These are phyloP conservation scores for Sciaenops ocellatus DNA, from an alignment of 2,797 vertebrate species.

Conservation along the genomic window DNA sequence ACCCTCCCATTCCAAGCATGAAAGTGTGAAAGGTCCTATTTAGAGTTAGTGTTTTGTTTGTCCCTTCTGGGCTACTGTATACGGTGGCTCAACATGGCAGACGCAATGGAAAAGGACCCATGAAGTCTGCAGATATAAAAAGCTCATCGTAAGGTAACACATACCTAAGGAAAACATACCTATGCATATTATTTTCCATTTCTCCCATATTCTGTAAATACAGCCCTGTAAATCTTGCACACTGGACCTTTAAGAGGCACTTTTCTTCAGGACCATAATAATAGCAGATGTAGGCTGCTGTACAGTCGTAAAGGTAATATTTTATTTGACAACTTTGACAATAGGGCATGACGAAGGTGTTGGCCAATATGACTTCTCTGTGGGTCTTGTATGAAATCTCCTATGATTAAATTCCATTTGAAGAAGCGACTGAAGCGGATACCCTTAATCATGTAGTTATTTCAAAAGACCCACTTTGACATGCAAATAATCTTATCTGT, in stretches of 20 bases:
- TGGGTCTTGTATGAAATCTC: not conserved
- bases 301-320: not conserved
- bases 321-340: slow-evolving; percentile 1
- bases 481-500: slow-evolving; percentile 24
- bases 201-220: too few relatives aligned
- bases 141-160: too few relatives aligned
- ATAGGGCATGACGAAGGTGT: not conserved
- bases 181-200: too few relatives aligned
- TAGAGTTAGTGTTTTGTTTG: too few relatives aligned
- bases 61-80: too few relatives aligned
- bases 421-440: not conserved
- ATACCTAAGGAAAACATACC: too few relatives aligned
- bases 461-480: slow-evolving; percentile 20
- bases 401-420: slow-evolving; percentile 21
- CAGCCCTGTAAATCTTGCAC: too few relatives aligned
- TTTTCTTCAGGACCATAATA: not conserved
- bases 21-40: too few relatives aligned
- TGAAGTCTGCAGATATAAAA: too few relatives aligned
- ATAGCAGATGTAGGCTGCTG: not conserved
- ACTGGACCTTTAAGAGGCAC: not conserved
- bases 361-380: slow-evolving; percentile 4
- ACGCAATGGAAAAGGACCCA: too few relatives aligned
- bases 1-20: too few relatives aligned
- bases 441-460: not conserved
- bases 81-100: too few relatives aligned